Conservation (phyloP, 1,140 invertebrate species). For the Listronotus oregonensis region DNA sequence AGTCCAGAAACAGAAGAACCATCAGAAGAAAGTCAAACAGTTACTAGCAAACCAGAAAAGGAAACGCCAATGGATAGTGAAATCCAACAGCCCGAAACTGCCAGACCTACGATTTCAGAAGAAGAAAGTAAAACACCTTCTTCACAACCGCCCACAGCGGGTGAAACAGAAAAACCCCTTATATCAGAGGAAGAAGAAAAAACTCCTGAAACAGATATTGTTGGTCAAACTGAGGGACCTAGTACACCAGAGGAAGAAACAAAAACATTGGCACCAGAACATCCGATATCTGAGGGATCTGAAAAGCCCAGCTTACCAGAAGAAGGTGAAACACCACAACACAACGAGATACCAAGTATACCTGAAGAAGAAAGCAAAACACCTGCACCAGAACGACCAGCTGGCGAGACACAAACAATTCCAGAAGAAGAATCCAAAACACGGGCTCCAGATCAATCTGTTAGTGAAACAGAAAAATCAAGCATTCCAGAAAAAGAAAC, state of each 20-base stretch:
- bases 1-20: conserved; percentile 3
- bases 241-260: neutral
- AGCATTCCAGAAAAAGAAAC: conserved; percentile 4
- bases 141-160: no score
- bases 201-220: conserved; percentile 3
- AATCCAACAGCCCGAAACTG: no score
- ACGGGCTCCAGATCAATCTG: conserved; percentile 2
- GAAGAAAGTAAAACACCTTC: no score
- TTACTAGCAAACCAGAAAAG: conserved; percentile 20
- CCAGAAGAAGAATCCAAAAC: conserved; percentile 38
- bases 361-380: conserved; percentile 18
- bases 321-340: conserved; percentile 3
- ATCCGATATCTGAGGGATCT: neutral
- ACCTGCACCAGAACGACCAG: conserved; percentile 26
- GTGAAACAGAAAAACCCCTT: no score
- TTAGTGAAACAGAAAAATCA: conserved; percentile 3
- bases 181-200: neutral
- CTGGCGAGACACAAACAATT: conserved; percentile 16
- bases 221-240: neutral
- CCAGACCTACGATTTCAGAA: no score
- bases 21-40: conserved; percentile 10
- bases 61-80: neutral
- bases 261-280: neutral
- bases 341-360: conserved; percentile 6
- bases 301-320: conserved; percentile 15